These are phyloP conservation scores for Diplazon laetatorius DNA, from an alignment of 2,888 invertebrate genomes.

Conservation along the genomic window DNA sequence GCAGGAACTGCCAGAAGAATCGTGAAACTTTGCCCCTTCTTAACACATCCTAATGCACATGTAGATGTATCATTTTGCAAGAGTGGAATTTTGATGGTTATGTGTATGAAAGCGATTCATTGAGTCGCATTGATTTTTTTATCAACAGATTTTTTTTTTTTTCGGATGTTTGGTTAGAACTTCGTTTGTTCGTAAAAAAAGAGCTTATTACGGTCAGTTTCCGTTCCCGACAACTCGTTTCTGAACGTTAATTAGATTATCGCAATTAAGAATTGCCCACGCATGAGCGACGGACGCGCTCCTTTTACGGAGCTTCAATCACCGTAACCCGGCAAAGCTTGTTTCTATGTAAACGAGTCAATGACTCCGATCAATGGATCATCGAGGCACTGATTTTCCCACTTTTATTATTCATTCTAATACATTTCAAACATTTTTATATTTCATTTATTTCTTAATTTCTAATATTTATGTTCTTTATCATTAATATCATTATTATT, in stretches of 20 bases:
- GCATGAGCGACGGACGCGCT: slow-evolving; percentile 31
- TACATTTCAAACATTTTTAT: too few species aligned
- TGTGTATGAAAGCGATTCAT: slow-evolving; percentile 48
- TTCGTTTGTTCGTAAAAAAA: not conserved
- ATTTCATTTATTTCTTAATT: too few species aligned
- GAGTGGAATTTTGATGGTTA: slow-evolving; percentile 2
- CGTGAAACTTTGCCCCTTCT: too few species aligned
- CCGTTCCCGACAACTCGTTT: slow-evolving; percentile 56
- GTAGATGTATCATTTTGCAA: not conserved
- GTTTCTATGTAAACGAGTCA: too few species aligned
- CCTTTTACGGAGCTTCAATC: not conserved
- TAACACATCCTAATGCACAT: too few species aligned
- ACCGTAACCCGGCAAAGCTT: not conserved
- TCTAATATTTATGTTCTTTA: too few species aligned
- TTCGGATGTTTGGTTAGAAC: not conserved
- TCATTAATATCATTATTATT: too few species aligned
- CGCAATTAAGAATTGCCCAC: slow-evolving; percentile 65
- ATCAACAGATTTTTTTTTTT: slow-evolving; percentile 19
- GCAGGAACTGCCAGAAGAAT: too few species aligned
- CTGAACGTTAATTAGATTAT: slow-evolving; percentile 69
- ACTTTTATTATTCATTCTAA: too few species aligned
- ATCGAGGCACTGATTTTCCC: too few species aligned
- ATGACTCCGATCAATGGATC: too few species aligned
- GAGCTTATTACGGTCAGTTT: slow-evolving; percentile 19
- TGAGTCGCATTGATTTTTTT: slow-evolving; percentile 34